phyloP scores from a whole-genome alignment of 1,140 invertebrate genomes.

The Psix sp. region DNA sequence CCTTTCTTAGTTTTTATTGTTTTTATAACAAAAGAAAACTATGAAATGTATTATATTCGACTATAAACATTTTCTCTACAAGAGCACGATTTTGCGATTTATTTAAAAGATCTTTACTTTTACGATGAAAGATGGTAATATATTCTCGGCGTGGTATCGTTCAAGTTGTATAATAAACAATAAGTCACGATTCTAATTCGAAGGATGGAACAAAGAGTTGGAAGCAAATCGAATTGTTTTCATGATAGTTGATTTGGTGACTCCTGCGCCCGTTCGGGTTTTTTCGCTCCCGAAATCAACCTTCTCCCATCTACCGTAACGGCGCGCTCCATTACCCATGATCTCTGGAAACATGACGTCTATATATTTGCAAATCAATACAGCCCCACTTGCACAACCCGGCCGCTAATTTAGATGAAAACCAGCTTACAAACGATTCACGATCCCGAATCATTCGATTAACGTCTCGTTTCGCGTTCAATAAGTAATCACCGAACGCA shows the following conservation, averaged over 20 bases:
- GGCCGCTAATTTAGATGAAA: slow-evolving; percentile 58
- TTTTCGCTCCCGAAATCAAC: slow-evolving; percentile 16
- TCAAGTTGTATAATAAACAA: no score
- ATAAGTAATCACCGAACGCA: slow-evolving; percentile 47
- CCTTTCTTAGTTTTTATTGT: no score
- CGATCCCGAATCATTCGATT: slow-evolving; percentile 51
- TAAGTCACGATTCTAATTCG: no score
- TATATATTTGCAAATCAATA: slow-evolving; percentile 59
- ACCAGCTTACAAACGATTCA: slow-evolving; percentile 55
- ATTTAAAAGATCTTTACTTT: no score
- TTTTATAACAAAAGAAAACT: no score
- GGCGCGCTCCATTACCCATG: slow-evolving; percentile 45
- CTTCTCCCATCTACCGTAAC: slow-evolving; percentile 43
- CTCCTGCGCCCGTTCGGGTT: not conserved
- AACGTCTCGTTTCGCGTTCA: slow-evolving; percentile 50
- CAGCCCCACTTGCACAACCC: slow-evolving; percentile 52
- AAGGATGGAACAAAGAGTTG: not conserved
- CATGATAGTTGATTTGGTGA: not conserved
- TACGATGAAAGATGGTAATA: no score
- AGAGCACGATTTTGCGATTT: no score
- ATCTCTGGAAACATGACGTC: slow-evolving; percentile 48
- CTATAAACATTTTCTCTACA: no score
- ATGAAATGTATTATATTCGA: no score
- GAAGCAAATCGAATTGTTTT: not conserved
- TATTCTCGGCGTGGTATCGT: no score